These are phyloP conservation scores for Sisor rabdophorus DNA, from an alignment of 2,113 vertebrate species.

Conservation along the genomic window DNA sequence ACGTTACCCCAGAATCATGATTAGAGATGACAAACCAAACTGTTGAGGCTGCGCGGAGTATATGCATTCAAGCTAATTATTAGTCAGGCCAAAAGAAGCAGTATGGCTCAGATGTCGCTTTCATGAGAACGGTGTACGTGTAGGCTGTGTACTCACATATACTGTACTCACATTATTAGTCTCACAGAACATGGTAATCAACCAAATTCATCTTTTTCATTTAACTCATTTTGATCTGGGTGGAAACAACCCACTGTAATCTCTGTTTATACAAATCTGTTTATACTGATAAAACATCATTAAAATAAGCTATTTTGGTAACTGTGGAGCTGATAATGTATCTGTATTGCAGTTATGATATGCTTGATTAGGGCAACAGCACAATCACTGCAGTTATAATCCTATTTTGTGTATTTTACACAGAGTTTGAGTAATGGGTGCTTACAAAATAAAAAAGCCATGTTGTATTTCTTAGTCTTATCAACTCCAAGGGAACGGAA, in stretches of 20 bases:
- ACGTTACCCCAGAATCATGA: constrained; percentile 84
- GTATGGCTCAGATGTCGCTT: constrained; percentile 57
- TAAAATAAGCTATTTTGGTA: neutral
- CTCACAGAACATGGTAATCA: constrained; percentile 55
- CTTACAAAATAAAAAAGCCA: neutral
- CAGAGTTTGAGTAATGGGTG: constrained; percentile 1
- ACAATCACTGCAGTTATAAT: constrained; percentile 6
- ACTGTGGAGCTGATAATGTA: neutral
- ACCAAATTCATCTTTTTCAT: constrained; percentile 66
- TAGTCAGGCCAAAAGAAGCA: constrained; percentile 58
- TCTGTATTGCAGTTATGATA: constrained; percentile 3
- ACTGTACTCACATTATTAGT: constrained; percentile 69
- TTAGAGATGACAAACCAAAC: constrained; percentile 81
- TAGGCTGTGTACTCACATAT: constrained; percentile 53
- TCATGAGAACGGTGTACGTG: constrained; percentile 59
- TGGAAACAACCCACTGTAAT: constrained; percentile 45
- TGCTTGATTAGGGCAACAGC: neutral
- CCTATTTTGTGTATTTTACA: constrained; percentile 18
- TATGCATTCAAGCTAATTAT: constrained; percentile 64
- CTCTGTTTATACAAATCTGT: no score
- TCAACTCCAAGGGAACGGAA: neutral
- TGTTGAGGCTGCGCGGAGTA: constrained; percentile 52
- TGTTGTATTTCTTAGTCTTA: neutral
- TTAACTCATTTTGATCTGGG: constrained; percentile 54
- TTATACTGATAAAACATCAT: neutral